Conservation (phyloP, 1,140 invertebrate species). For the Hyposmocoma kahamanoa region DNA sequence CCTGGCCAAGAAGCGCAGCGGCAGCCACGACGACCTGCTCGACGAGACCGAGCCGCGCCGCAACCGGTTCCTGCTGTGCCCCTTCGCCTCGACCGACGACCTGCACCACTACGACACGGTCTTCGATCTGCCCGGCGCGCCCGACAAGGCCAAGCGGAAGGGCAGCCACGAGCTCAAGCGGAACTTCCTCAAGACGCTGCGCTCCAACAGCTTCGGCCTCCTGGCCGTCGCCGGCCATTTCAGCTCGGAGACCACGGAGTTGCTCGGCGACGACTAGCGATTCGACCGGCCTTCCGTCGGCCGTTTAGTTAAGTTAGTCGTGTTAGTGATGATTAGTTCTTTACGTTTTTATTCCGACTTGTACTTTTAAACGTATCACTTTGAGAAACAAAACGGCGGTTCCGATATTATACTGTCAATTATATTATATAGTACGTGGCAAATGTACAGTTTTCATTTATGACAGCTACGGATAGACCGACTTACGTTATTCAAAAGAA, state of each 20-base stretch:
- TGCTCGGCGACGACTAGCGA: slow-evolving; percentile 45
- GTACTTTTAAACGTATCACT: slow-evolving; percentile 26
- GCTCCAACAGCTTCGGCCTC: slow-evolving; percentile 49
- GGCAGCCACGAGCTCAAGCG: slow-evolving; percentile 35
- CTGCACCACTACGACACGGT: slow-evolving; percentile 50
- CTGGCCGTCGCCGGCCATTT: slow-evolving; percentile 36
- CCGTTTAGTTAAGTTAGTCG: too few species aligned
- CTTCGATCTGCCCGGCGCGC: slow-evolving; percentile 28
- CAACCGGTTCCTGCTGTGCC: slow-evolving; percentile 39
- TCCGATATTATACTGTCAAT: too few species aligned
- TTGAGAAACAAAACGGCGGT: too few species aligned
- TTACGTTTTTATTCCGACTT: too few species aligned
- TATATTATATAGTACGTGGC: too few species aligned
- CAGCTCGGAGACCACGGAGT: slow-evolving; percentile 44
- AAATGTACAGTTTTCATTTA: too few species aligned
- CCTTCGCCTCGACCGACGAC: slow-evolving; percentile 33
- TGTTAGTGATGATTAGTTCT: too few species aligned
- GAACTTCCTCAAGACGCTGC: slow-evolving; percentile 43
- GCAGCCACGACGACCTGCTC: slow-evolving; percentile 55
- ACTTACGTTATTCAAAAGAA: too few species aligned
- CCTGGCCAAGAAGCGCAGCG: slow-evolving; percentile 37
- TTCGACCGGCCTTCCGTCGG: too few species aligned
- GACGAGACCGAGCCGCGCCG: slow-evolving; percentile 33
- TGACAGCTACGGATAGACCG: too few species aligned
- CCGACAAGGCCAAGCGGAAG: slow-evolving; percentile 24